phyloP scores from a whole-genome alignment of 2,888 invertebrate species.

The Melanargia galathea region DNA sequence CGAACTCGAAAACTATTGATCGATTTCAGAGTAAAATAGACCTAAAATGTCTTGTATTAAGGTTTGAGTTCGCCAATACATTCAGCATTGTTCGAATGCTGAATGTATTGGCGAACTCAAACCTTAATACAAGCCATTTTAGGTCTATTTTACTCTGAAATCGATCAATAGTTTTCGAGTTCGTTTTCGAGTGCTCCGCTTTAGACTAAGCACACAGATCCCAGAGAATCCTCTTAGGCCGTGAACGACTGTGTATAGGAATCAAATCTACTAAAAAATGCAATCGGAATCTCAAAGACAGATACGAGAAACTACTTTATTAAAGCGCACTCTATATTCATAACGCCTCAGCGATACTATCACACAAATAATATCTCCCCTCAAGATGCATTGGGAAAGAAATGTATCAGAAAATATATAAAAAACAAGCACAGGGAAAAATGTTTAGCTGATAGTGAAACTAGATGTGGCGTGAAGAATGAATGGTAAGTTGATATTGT shows the following conservation, averaged over 20 bases:
- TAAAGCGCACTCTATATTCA: constrained; percentile 80
- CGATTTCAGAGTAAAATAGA: too few species aligned
- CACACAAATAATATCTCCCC: constrained; percentile 79
- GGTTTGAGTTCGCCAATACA: too few species aligned
- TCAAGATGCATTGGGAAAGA: constrained; percentile 80
- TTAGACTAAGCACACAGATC: too few species aligned
- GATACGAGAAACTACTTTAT: constrained; percentile 68
- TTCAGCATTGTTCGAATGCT: too few species aligned
- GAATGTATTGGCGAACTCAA: too few species aligned
- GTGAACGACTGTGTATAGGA: constrained; percentile 38
- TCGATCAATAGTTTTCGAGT: too few species aligned
- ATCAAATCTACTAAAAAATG: constrained; percentile 46
- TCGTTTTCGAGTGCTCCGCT: too few species aligned
- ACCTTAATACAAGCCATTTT: too few species aligned
- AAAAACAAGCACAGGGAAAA: constrained; percentile 67
- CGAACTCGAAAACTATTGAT: too few species aligned
- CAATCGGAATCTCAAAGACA: constrained; percentile 44
- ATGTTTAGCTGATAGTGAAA: constrained; percentile 41
- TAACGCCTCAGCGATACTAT: constrained; percentile 78
- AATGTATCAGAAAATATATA: constrained; percentile 82
- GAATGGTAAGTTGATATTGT: background rate
- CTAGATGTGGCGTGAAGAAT: constrained; percentile 48
- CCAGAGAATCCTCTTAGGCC: constrained; percentile 22
- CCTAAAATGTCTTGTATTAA: too few species aligned
- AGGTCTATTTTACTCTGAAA: too few species aligned